phyloP scores from a whole-genome alignment of 37 sponge, comb jelly and placozoan genomes.

The Geodia barretti region DNA sequence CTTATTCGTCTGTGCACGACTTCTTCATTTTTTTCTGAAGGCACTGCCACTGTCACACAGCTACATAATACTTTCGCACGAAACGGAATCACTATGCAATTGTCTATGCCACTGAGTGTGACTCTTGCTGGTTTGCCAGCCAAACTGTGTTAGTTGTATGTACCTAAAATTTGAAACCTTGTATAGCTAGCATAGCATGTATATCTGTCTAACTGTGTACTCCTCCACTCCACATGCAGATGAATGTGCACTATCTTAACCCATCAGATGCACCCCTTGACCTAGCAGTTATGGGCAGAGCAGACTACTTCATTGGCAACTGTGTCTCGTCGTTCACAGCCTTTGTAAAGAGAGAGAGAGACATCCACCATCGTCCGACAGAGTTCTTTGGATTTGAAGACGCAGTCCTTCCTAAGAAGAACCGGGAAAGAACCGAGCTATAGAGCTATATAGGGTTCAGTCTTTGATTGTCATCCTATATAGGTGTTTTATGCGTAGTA shows the following conservation, averaged over 20 bases:
- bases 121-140: too few species aligned
- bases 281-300: conserved; percentile 56
- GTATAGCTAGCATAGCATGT: background rate
- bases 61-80: too few species aligned
- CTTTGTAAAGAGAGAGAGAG: conserved; percentile 81
- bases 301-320: too few species aligned
- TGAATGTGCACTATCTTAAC: conserved; percentile 37
- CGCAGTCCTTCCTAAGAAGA: background rate
- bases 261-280: conserved; percentile 74
- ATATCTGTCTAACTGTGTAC: background rate
- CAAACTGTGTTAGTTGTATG: too few species aligned
- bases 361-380: conserved; percentile 20
- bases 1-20: too few species aligned
- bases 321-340: conserved; percentile 91
- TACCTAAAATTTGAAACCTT: background rate
- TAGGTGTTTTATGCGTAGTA: too few species aligned
- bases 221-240: conserved; percentile 33
- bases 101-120: too few species aligned
- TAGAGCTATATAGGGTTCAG: background rate
- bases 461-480: background rate
- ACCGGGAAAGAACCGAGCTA: background rate
- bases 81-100: too few species aligned
- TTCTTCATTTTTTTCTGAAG: too few species aligned
- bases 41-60: too few species aligned
- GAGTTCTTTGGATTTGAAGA: conserved; percentile 64